phyloP scores from a whole-genome alignment of 1,140 invertebrate genomes.

The Muscidifurax raptorellus region DNA sequence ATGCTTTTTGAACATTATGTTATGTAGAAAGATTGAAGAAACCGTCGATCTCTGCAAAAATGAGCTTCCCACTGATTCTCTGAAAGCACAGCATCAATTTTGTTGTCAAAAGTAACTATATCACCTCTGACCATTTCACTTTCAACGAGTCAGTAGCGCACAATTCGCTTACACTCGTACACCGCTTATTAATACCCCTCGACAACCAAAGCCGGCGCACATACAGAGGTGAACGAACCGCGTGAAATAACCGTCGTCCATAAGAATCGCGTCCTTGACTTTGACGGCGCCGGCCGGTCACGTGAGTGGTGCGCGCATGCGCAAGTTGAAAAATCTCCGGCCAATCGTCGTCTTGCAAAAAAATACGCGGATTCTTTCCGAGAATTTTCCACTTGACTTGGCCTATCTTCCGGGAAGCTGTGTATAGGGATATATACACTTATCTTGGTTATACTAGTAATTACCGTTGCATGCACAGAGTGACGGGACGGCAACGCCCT shows the following conservation, averaged over 20 bases:
- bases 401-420: not conserved
- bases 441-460: not conserved
- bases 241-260: conserved; percentile 13
- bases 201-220: not conserved
- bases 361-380: not conserved
- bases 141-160: not conserved
- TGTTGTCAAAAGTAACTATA: not conserved
- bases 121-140: not conserved
- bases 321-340: not conserved
- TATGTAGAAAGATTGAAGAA: too few relatives aligned
- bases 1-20: too few relatives aligned
- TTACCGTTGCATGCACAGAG: not conserved
- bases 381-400: not conserved
- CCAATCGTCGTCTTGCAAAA: not conserved
- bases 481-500: not conserved
- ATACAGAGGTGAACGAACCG: conserved; percentile 24
- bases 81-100: not conserved
- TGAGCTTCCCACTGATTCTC: not conserved
- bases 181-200: not conserved
- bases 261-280: conserved; percentile 49
- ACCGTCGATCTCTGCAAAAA: not conserved
- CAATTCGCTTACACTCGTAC: not conserved
- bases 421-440: not conserved
- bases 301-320: conserved; percentile 11
- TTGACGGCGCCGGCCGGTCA: conserved; percentile 24